Percentiles rank a stretch among this genome's conserved stretches.
phyloP scores from a whole-genome alignment of 2,888 invertebrate species.

The Vandiemenella viatica region DNA sequence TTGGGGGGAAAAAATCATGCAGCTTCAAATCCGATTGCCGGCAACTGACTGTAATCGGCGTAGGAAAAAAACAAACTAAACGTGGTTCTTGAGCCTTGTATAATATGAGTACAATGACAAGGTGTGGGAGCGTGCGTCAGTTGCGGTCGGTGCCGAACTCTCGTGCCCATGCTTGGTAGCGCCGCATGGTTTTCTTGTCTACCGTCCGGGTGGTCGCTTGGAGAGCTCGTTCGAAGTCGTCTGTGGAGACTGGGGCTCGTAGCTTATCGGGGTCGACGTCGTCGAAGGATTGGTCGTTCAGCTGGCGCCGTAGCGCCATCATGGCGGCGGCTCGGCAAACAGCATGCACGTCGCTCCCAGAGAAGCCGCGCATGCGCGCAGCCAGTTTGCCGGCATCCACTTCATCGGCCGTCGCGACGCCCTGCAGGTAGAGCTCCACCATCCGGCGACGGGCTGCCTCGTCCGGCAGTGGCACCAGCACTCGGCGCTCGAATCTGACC shows the following conservation, averaged over 20 bases:
- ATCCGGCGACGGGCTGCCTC: neutral
- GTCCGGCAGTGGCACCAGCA: neutral
- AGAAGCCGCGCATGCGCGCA: neutral
- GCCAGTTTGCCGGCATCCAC: neutral
- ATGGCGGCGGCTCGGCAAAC: neutral
- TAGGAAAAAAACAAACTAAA: too few relatives aligned
- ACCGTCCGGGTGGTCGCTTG: neutral
- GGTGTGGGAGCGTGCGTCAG: too few relatives aligned
- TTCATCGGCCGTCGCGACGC: neutral
- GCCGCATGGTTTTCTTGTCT: neutral
- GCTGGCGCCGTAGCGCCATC: neutral
- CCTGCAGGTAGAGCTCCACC: neutral
- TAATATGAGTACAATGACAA: too few relatives aligned
- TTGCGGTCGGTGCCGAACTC: neutral
- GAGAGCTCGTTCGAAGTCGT: neutral
- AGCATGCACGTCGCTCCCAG: neutral
- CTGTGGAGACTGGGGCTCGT: neutral
- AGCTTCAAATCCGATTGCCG: too few relatives aligned
- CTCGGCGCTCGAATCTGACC: neutral
- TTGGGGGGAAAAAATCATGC: too few relatives aligned
- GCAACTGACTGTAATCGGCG: too few relatives aligned
- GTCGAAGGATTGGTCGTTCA: neutral
- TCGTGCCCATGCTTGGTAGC: neutral
- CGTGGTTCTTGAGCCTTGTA: too few relatives aligned
- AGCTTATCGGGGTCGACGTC: neutral